Evolutionary conservation across 2,797 vertebrate genomes (phyloP).

Genomic region (Microchirus variegatus): DNA sequence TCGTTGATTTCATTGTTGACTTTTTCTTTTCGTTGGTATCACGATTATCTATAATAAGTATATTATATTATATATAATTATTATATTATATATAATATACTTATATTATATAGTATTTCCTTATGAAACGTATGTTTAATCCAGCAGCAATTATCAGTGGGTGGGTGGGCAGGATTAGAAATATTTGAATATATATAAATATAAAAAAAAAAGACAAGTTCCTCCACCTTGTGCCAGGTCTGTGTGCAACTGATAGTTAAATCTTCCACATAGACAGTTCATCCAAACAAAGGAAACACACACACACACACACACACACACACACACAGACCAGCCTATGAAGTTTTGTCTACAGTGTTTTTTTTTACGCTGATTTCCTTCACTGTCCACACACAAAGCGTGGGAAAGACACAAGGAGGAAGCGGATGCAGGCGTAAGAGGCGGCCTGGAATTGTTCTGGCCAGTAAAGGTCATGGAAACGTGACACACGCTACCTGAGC

Average conservation of each 20-base stretch:
- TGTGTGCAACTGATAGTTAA: conserved; percentile 42
- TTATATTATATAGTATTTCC: too few relatives aligned
- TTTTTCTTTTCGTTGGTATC: too few relatives aligned
- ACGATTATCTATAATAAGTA: too few relatives aligned
- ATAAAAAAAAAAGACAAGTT: too few relatives aligned
- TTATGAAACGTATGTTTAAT: conserved; percentile 18
- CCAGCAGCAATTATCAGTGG: conserved; percentile 46
- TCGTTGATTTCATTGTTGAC: too few relatives aligned
- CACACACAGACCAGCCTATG: conserved; percentile 52
- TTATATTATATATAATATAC: too few relatives aligned
- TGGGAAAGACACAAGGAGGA: conserved; percentile 88
- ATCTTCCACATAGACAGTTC: conserved; percentile 77
- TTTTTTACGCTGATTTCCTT: conserved; percentile 85
- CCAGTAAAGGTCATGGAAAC: conserved; percentile 81
- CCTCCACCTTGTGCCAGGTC: conserved; percentile 67
- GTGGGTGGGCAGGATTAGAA: conserved; percentile 48
- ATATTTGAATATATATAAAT: too few relatives aligned
- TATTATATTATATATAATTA: too few relatives aligned
- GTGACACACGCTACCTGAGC: conserved; percentile 84
- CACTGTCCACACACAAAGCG: conserved; percentile 80
- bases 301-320: conserved; percentile 19
- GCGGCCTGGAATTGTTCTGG: conserved; percentile 86
- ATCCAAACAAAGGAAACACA: conserved; percentile 81
- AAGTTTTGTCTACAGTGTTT: conserved; percentile 79
- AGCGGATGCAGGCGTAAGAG: conserved; percentile 81